Evolutionary conservation across 2,797 vertebrate genomes (phyloP).

Genomic region (Buphagus erythrorhynchus): DNA sequence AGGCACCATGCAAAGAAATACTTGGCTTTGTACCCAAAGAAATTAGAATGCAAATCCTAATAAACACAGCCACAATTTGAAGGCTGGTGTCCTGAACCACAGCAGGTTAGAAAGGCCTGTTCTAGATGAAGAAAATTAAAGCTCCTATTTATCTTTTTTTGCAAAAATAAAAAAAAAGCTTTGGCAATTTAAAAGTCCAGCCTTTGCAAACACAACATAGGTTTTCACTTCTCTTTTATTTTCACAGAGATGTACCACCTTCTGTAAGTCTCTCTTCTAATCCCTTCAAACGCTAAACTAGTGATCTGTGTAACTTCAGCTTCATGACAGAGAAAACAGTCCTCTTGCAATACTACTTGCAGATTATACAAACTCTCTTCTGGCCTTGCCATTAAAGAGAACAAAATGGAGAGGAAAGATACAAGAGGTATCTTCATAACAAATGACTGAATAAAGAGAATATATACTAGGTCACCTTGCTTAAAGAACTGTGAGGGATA

Average conservation of each 20-base stretch:
- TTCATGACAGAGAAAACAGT: neutral
- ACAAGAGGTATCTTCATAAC: neutral
- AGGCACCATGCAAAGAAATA: neutral
- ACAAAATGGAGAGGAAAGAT: neutral
- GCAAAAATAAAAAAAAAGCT: neutral
- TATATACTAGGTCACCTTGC: neutral
- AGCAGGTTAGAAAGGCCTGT: conserved; percentile 27
- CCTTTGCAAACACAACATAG: neutral
- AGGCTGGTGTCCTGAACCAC: conserved; percentile 4
- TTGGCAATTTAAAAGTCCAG: conserved; percentile 2
- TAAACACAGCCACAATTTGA: neutral
- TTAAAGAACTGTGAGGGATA: conserved; percentile 10
- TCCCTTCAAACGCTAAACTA: neutral
- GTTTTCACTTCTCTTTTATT: neutral
- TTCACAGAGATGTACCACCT: neutral
- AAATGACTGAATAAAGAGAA: neutral
- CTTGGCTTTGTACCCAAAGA: conserved; percentile 31
- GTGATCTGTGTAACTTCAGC: conserved; percentile 15
- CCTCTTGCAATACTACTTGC: neutral
- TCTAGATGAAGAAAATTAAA: conserved; percentile 32
- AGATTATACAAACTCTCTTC: conserved; percentile 7
- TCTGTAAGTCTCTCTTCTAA: conserved; percentile 29
- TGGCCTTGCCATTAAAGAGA: conserved; percentile 26
- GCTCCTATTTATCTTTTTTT: neutral
- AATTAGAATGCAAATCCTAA: conserved; percentile 47